Evolutionary conservation across 2,113 vertebrate genomes (phyloP).

Genomic region (Phalacrocorax brasilianus): DNA sequence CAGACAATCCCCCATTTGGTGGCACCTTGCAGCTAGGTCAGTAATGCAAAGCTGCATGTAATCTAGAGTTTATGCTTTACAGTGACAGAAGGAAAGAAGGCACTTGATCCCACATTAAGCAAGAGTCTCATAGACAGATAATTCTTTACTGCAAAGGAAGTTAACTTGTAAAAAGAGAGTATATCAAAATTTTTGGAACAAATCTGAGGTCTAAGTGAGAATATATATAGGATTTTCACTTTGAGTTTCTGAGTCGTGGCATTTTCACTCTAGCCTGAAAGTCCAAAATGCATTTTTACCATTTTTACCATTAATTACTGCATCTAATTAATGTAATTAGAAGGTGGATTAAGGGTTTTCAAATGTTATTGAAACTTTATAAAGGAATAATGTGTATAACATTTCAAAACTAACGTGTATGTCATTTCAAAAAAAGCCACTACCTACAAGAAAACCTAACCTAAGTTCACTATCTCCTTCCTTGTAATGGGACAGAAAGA

Average conservation of each 20-base stretch:
- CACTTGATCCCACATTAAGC: background rate
- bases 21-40: background rate
- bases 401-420: background rate
- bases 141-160: background rate
- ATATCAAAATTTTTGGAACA: background rate
- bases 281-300: background rate
- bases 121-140: background rate
- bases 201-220: background rate
- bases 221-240: background rate
- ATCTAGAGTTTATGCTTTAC: background rate
- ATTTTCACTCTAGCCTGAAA: background rate
- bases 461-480: background rate
- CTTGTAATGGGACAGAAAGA: background rate
- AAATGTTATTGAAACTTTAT: background rate
- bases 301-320: background rate
- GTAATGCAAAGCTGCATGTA: background rate
- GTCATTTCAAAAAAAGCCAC: background rate
- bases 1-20: background rate
- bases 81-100: background rate
- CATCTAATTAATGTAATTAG: background rate
- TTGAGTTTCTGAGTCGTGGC: background rate
- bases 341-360: background rate
- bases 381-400: background rate
- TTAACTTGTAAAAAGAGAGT: background rate
- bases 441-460: background rate